Percentiles rank a stretch among this genome's conserved stretches.
Conservation (phyloP, 2,888 invertebrate species). For the Vanessa cardui region DNA sequence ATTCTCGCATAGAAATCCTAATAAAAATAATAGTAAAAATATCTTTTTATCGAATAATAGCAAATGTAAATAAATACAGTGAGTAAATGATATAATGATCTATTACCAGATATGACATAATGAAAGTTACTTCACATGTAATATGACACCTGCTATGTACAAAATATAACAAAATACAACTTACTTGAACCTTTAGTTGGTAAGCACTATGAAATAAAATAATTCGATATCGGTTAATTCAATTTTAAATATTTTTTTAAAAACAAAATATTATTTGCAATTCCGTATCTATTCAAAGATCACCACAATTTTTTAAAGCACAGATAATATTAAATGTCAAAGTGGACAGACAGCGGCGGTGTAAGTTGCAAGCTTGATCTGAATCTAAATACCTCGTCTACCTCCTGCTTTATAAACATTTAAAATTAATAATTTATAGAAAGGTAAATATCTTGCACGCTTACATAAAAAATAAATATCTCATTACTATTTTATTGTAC, state of each 20-base stretch:
- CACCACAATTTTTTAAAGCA: conserved; percentile 5
- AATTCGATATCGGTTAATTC: background rate
- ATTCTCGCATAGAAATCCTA: too few species aligned
- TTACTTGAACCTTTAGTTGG: conserved; percentile 16
- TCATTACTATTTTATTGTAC: too few species aligned
- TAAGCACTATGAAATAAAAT: background rate
- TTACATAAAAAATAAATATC: too few species aligned
- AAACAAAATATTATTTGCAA: conserved; percentile 7
- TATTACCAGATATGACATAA: conserved; percentile 81
- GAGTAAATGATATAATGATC: conserved; percentile 48
- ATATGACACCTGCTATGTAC: conserved; percentile 60
- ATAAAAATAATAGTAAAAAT: too few species aligned
- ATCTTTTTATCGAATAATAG: conserved; percentile 13
- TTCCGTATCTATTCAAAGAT: conserved; percentile 8
- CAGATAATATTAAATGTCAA: conserved; percentile 1
- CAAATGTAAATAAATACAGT: conserved; percentile 26
- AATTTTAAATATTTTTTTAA: background rate
- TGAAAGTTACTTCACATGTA: conserved; percentile 74
- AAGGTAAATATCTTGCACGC: too few species aligned
- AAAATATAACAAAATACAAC: conserved; percentile 16
- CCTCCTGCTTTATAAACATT: background rate
- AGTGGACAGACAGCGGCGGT: background rate
- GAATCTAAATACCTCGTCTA: background rate
- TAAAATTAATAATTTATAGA: too few species aligned
- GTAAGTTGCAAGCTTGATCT: conserved; percentile 2